Evolutionary conservation across 2,888 invertebrate species (phyloP).

Genomic region (Tenodera sinensis): DNA sequence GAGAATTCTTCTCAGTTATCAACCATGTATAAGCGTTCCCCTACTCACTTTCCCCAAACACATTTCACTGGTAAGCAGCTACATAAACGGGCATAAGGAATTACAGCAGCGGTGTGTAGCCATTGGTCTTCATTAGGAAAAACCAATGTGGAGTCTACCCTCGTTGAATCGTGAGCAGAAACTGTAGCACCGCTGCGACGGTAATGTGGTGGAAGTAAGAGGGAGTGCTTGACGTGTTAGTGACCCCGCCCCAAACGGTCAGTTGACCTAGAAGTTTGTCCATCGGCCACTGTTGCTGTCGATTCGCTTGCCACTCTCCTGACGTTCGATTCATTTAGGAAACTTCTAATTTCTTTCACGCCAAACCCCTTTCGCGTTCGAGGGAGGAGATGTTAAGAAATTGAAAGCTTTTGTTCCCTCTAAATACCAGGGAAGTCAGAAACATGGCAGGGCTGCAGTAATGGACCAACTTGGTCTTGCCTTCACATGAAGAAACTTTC

Average conservation of each 20-base stretch:
- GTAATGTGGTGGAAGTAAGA: not conserved
- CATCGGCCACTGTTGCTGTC: not conserved
- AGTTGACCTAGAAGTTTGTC: not conserved
- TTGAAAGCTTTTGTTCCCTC: not conserved
- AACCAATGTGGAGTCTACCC: not conserved
- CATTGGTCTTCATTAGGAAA: not conserved
- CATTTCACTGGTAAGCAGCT: not conserved
- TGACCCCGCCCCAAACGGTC: not conserved
- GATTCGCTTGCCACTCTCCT: not conserved
- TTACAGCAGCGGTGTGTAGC: not conserved
- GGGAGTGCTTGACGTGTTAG: not conserved
- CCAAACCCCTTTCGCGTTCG: not conserved
- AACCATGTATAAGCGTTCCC: not conserved
- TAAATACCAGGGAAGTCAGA: not conserved
- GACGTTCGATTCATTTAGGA: not conserved
- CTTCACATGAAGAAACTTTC: not conserved
- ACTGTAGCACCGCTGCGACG: not conserved
- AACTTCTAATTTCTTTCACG: constrained; percentile 1
- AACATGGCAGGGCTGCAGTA: not conserved
- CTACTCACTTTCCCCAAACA: too few relatives aligned
- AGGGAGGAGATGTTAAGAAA: not conserved
- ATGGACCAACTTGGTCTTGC: not conserved
- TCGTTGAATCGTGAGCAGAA: not conserved
- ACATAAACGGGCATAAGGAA: not conserved
- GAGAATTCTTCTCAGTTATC: not conserved